A percentile compares a stretch with the other conserved stretches of the same genome.
Conservation (phyloP, 2,888 invertebrate genomes). For the Lasioglossum calceatum region DNA sequence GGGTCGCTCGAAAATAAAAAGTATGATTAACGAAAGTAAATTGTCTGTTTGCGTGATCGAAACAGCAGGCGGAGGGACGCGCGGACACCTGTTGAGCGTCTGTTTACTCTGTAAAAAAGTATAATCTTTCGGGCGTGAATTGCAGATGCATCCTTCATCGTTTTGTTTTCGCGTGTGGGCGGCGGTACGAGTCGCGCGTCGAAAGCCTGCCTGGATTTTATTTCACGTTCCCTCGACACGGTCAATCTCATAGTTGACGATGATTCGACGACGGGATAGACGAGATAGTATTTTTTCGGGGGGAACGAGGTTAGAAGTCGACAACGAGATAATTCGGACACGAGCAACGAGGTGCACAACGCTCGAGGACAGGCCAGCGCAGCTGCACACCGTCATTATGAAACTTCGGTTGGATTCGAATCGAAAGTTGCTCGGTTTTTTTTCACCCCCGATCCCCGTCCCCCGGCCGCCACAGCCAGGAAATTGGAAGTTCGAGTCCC, state of each 20-base stretch:
- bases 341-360: slow-evolving; percentile 35
- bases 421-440: slow-evolving; percentile 27
- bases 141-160: slow-evolving; percentile 35
- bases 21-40: slow-evolving; percentile 24
- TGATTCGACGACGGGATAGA: neutral
- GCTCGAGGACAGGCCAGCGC: neutral
- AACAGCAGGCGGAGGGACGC: slow-evolving; percentile 23
- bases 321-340: slow-evolving; percentile 68
- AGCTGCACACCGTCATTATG: slow-evolving; percentile 20
- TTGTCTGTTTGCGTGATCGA: slow-evolving; percentile 41
- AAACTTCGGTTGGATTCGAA: slow-evolving; percentile 42
- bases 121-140: slow-evolving; percentile 47
- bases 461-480: neutral
- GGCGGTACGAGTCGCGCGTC: neutral
- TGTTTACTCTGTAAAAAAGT: slow-evolving; percentile 56
- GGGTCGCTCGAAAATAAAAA: neutral
- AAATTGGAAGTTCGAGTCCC: slow-evolving; percentile 37
- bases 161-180: neutral
- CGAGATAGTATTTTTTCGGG: neutral
- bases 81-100: slow-evolving; percentile 58
- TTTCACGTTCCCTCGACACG: neutral
- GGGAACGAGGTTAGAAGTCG: slow-evolving; percentile 48
- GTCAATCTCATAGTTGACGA: neutral
- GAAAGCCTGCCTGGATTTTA: neutral
- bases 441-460: neutral